phyloP scores from a whole-genome alignment of 2,888 invertebrate species.

The Lithosia quadra region DNA sequence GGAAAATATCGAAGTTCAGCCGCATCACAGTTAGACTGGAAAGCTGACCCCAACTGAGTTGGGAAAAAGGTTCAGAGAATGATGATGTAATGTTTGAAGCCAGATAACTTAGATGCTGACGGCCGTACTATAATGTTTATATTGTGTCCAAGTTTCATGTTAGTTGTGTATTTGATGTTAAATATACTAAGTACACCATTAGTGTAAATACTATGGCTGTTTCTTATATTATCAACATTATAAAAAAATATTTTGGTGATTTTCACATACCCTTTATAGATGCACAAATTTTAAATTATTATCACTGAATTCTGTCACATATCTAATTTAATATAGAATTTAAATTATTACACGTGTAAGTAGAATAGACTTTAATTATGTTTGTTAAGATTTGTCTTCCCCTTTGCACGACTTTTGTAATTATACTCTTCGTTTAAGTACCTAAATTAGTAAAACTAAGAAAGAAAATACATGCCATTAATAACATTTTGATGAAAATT shows the following conservation, averaged over 20 bases:
- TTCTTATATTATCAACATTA: constrained; percentile 44
- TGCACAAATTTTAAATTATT: constrained; percentile 71
- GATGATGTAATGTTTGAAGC: not conserved
- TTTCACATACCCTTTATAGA: constrained; percentile 50
- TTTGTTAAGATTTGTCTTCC: constrained; percentile 54
- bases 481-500: constrained; percentile 11
- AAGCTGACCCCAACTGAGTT: no score
- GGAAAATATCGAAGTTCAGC: no score
- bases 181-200: constrained; percentile 31
- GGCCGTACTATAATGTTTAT: constrained; percentile 27
- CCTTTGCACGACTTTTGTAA: constrained; percentile 33
- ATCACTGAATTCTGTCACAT: constrained; percentile 69
- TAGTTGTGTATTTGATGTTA: constrained; percentile 24
- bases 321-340: constrained; percentile 45
- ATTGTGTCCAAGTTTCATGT: constrained; percentile 41
- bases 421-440: constrained; percentile 12
- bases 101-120: not conserved
- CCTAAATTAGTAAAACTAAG: not conserved
- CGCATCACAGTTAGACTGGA: no score
- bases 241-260: constrained; percentile 52
- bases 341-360: constrained; percentile 41
- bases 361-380: constrained; percentile 33
- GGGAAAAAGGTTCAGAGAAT: no score
- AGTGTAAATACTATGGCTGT: constrained; percentile 55
- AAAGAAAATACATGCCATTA: not conserved